Percentiles rank a stretch among this genome's conserved stretches.
Conservation (phyloP, 2,888 invertebrate species). For the Lasius platythorax region DNA sequence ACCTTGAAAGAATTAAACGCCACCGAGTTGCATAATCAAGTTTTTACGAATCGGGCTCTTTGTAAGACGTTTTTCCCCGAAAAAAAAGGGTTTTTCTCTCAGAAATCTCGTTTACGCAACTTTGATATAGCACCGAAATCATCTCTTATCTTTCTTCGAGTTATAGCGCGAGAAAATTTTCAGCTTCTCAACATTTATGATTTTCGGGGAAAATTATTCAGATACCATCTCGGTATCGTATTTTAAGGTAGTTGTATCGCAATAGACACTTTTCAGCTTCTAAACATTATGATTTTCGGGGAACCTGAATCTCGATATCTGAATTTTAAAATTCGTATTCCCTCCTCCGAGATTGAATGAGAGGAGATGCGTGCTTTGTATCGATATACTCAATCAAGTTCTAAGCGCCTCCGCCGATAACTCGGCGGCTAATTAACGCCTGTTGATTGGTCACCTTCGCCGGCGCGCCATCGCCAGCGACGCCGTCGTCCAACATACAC, state of each 20-base stretch:
- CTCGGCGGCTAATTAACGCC: constrained; percentile 68
- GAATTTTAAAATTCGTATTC: constrained; percentile 1
- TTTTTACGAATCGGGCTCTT: background rate
- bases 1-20: background rate
- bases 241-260: too few relatives aligned
- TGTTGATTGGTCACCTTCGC: constrained; percentile 75
- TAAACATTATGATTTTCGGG: background rate
- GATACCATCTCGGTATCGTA: too few relatives aligned
- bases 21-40: background rate
- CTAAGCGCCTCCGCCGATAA: background rate
- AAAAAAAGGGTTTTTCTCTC: background rate
- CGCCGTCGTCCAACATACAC: constrained; percentile 42
- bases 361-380: background rate
- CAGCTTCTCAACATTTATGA: background rate
- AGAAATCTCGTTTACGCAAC: background rate
- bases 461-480: constrained; percentile 51
- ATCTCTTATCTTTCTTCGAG: background rate
- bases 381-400: constrained; percentile 7
- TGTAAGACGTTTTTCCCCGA: background rate
- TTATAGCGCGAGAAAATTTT: background rate
- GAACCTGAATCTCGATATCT: background rate
- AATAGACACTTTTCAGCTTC: too few relatives aligned
- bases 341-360: background rate
- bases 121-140: background rate
- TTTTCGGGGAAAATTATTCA: background rate